phyloP scores from a whole-genome alignment of 2,888 invertebrate species.

The Oscheius sp. region DNA sequence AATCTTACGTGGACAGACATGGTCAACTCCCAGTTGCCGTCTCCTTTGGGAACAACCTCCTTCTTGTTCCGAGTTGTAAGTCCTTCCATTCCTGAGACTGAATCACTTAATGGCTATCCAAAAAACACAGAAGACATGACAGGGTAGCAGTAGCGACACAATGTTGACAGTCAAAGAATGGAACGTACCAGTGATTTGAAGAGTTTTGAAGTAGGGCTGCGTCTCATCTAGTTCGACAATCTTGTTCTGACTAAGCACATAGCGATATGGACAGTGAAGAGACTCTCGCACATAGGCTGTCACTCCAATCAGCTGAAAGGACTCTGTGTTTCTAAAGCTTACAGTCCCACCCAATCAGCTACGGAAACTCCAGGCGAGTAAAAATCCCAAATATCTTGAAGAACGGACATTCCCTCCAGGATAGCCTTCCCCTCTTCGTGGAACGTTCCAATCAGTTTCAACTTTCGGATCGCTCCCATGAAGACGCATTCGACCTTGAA shows the following conservation, averaged over 20 bases:
- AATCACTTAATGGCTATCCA: conserved; percentile 14
- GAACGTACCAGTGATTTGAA: conserved; percentile 36
- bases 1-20: conserved; percentile 44
- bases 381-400: conserved; percentile 45
- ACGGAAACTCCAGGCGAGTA: conserved; percentile 36
- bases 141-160: not conserved
- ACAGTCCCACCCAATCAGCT: conserved; percentile 35
- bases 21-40: conserved; percentile 52
- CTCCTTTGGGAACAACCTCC: conserved; percentile 38
- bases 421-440: conserved; percentile 42
- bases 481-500: conserved; percentile 68
- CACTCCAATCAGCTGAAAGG: conserved; percentile 48
- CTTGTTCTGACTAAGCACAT: conserved; percentile 30
- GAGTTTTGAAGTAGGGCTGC: conserved; percentile 41
- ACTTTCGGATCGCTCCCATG: conserved; percentile 45
- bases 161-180: not conserved
- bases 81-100: conserved; percentile 53
- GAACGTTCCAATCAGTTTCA: conserved; percentile 44
- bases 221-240: conserved; percentile 31
- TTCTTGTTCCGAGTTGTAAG: conserved; percentile 58
- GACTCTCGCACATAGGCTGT: conserved; percentile 59
- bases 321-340: not conserved
- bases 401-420: conserved; percentile 43
- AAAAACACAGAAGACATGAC: not conserved
- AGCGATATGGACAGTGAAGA: conserved; percentile 63